A percentile compares a stretch with the other conserved stretches of the same genome.
Conservation (phyloP, 2,888 invertebrate species). For the Cephus runcator region DNA sequence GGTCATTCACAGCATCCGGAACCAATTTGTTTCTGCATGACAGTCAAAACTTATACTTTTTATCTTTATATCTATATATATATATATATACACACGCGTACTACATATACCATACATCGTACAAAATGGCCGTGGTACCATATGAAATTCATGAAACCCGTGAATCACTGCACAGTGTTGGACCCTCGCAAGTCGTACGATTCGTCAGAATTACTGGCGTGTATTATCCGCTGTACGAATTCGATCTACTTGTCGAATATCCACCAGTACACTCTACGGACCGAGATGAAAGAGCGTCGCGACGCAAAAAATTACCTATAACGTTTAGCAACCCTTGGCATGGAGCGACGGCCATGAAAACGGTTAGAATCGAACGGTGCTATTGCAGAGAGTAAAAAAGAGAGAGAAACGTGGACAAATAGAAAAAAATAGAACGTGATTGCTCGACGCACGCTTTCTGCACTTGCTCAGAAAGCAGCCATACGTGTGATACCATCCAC, state of each 20-base stretch:
- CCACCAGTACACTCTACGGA: background rate
- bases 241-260: conserved; percentile 23
- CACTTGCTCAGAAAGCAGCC: background rate
- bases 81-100: background rate
- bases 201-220: conserved; percentile 39
- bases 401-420: background rate
- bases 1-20: background rate
- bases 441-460: background rate
- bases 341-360: background rate
- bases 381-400: background rate
- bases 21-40: background rate
- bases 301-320: background rate
- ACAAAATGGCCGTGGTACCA: background rate
- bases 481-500: background rate
- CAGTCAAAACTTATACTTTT: background rate
- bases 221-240: conserved; percentile 33
- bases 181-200: conserved; percentile 14
- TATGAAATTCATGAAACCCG: conserved; percentile 16
- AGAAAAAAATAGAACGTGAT: background rate
- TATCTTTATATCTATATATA: background rate
- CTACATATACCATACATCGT: background rate
- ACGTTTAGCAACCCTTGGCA: background rate
- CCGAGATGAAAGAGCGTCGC: background rate
- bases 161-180: conserved; percentile 24
- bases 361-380: background rate